phyloP scores from a whole-genome alignment of 2,113 vertebrate species.

The Litocranius walleri region DNA sequence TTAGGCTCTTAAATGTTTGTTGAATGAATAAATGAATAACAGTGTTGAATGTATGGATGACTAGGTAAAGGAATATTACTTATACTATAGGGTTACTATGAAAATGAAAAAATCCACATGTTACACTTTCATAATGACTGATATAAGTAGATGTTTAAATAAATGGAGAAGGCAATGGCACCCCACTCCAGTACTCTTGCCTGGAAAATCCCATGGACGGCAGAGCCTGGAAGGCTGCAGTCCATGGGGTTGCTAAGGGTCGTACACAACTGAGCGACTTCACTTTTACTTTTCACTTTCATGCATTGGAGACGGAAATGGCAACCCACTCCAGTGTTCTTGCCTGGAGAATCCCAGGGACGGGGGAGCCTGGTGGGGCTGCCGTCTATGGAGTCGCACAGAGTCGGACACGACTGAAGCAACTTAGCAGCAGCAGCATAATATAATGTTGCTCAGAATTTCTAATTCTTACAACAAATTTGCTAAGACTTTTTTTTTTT shows the following conservation, averaged over 20 bases:
- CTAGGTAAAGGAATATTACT: neutral
- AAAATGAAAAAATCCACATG: neutral
- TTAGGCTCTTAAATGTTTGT: neutral
- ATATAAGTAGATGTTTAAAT: neutral
- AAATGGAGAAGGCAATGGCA: neutral
- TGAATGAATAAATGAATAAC: constrained; percentile 9
- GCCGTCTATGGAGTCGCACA: no score
- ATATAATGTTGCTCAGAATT: constrained; percentile 3
- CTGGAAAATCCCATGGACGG: no score
- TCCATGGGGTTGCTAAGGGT: rapidly evolving
- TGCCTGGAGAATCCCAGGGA: no score
- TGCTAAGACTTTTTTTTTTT: neutral
- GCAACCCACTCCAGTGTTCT: no score
- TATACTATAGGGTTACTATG: neutral
- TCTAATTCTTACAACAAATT: neutral
- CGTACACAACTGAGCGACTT: no score
- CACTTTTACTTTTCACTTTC: no score
- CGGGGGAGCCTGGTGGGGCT: no score
- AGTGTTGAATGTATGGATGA: neutral
- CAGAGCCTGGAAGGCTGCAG: no score
- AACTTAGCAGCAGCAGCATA: no score
- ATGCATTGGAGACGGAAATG: no score
- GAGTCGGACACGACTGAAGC: no score
- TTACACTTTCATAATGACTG: neutral
- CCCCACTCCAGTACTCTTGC: no score